These are phyloP conservation scores for Protosalanx chinensis DNA, from an alignment of 2,797 vertebrate genomes.

Conservation along the genomic window DNA sequence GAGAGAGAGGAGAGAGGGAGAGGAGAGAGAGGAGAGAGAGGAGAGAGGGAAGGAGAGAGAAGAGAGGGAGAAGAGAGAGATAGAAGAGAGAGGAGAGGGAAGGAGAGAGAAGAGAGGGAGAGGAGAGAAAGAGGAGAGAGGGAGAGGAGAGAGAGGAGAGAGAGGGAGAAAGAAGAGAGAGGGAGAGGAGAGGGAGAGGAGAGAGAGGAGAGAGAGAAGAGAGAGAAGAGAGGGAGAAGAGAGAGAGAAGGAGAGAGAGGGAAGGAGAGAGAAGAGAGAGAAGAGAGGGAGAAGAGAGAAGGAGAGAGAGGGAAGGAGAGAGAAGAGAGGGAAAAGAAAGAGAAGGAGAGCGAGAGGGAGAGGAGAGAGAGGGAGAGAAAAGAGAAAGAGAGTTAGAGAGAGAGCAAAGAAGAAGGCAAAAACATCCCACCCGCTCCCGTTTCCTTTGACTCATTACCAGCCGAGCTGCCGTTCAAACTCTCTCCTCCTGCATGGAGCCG, in stretches of 20 bases:
- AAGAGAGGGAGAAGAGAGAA: constrained; percentile 14
- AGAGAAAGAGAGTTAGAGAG: neutral
- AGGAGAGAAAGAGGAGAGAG: too few relatives aligned
- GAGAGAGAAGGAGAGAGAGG: neutral
- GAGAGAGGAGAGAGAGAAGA: too few relatives aligned
- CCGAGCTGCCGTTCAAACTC: constrained; percentile 18
- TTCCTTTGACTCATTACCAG: constrained; percentile 30
- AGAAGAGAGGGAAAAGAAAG: neutral
- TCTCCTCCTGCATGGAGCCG: neutral
- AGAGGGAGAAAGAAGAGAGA: too few relatives aligned
- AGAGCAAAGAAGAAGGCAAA: neutral
- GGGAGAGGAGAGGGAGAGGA: too few relatives aligned
- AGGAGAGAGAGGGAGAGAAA: neutral
- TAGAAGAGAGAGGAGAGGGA: too few relatives aligned
- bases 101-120: neutral
- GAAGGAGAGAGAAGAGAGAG: neutral
- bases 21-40: neutral
- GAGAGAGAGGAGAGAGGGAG: neutral
- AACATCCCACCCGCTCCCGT: neutral
- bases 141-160: too few relatives aligned
- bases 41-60: too few relatives aligned
- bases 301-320: neutral
- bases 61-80: too few relatives aligned
- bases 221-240: neutral
- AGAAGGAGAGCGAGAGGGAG: too few relatives aligned